These are phyloP conservation scores for Drosophila sulfurigaster DNA, from an alignment of 1,140 invertebrate genomes.

Conservation along the genomic window DNA sequence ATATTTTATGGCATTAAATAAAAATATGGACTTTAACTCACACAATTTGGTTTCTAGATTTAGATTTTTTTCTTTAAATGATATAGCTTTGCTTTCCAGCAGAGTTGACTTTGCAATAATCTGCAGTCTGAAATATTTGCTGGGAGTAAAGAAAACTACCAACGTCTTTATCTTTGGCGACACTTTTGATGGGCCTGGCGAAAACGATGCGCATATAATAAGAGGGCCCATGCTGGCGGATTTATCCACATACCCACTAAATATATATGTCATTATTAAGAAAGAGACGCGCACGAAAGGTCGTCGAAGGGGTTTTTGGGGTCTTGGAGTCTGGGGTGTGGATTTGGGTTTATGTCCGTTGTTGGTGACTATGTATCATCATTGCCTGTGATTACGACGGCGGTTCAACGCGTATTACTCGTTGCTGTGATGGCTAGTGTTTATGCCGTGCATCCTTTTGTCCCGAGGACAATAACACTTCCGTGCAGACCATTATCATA, in stretches of 20 bases:
- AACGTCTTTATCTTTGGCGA: slow-evolving; percentile 23
- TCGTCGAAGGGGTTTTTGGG: slow-evolving; percentile 12
- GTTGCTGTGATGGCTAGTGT: slow-evolving; percentile 63
- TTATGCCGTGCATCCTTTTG: slow-evolving; percentile 75
- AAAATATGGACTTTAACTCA: too few relatives aligned
- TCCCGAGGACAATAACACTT: slow-evolving; percentile 83
- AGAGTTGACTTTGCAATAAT: not conserved
- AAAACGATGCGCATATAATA: slow-evolving; percentile 26
- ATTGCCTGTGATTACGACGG: slow-evolving; percentile 53
- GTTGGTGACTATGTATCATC: slow-evolving; percentile 62
- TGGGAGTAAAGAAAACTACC: slow-evolving; percentile 13
- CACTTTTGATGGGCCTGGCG: slow-evolving; percentile 20
- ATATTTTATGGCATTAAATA: too few relatives aligned
- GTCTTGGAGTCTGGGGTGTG: slow-evolving; percentile 8
- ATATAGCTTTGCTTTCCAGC: too few relatives aligned
- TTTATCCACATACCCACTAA: slow-evolving; percentile 5
- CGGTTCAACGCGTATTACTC: slow-evolving; percentile 50
- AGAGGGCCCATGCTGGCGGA: not conserved
- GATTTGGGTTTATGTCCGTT: slow-evolving; percentile 33
- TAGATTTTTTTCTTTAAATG: too few relatives aligned
- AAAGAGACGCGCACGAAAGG: slow-evolving; percentile 33
- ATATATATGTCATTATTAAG: slow-evolving; percentile 52
- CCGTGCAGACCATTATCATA: slow-evolving; percentile 82
- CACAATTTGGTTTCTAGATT: too few relatives aligned
- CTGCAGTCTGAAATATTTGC: not conserved